phyloP scores from a whole-genome alignment of 2,797 vertebrate species.

The Sebastes nivosus region DNA sequence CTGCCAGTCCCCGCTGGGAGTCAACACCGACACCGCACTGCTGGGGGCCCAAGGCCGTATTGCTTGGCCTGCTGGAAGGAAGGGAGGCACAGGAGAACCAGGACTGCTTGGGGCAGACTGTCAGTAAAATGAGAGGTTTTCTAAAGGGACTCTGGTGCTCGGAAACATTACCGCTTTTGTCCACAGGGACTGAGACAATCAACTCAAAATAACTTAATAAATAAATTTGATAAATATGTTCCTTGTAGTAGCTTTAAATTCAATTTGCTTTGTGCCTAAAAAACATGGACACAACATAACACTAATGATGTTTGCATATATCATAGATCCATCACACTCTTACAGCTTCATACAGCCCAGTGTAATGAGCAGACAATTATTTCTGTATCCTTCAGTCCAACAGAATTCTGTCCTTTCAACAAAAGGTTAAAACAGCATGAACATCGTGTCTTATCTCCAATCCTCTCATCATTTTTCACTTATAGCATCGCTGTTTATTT shows the following conservation, averaged over 20 bases:
- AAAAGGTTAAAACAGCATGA: slow-evolving; percentile 13
- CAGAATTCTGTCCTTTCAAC: background rate
- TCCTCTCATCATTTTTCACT: slow-evolving; percentile 11
- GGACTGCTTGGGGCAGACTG: no score
- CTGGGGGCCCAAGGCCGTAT: no score
- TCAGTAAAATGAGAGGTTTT: no score
- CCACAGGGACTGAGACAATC: background rate
- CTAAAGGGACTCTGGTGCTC: no score
- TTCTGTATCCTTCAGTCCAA: background rate
- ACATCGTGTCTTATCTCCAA: slow-evolving; percentile 21
- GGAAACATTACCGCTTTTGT: background rate
- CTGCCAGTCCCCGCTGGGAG: no score
- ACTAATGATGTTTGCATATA: background rate
- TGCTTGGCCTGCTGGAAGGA: no score
- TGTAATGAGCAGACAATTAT: background rate
- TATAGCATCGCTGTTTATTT: slow-evolving; percentile 25
- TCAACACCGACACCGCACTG: no score
- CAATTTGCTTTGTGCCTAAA: background rate
- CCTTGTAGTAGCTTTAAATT: background rate
- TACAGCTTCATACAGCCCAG: background rate
- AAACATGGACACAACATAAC: background rate
- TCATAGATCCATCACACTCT: background rate
- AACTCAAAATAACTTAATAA: background rate
- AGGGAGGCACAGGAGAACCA: no score
- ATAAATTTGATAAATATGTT: background rate